These are phyloP conservation scores for Apamea crenata DNA, from an alignment of 2,888 invertebrate genomes.

Conservation along the genomic window DNA sequence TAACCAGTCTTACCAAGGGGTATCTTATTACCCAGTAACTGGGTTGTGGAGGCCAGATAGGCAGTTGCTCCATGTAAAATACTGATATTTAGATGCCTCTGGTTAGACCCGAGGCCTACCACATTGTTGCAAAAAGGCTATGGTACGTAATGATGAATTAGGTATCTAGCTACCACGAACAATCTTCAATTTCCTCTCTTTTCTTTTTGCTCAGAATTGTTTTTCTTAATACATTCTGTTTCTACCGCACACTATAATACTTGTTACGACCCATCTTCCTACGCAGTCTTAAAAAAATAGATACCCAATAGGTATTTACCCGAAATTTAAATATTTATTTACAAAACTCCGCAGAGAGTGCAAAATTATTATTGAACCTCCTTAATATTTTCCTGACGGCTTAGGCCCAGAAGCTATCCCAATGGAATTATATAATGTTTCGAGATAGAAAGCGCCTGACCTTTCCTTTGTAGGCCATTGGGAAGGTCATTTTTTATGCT, in stretches of 20 bases:
- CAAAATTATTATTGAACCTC: conserved; percentile 52
- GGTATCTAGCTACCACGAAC: neutral
- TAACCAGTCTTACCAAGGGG: no score
- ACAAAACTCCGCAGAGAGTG: conserved; percentile 28
- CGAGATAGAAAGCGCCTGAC: conserved; percentile 54
- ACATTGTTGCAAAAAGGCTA: no score
- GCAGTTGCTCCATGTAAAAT: no score
- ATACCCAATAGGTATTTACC: conserved; percentile 16
- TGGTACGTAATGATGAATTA: no score
- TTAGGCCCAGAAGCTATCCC: conserved; percentile 49
- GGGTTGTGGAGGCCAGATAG: no score
- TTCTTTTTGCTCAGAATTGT: neutral
- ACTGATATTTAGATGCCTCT: no score
- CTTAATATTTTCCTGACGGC: conserved; percentile 50
- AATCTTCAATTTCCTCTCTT: neutral
- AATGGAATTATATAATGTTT: conserved; percentile 59
- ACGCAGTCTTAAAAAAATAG: conserved; percentile 3
- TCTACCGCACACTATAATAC: neutral
- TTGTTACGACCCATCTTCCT: neutral
- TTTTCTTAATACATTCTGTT: neutral
- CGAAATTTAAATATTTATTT: conserved; percentile 47
- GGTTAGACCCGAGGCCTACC: no score
- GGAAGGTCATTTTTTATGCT: conserved; percentile 55
- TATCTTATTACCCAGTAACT: no score
- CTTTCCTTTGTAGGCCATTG: conserved; percentile 49